Evolutionary conservation across 2,797 vertebrate species (phyloP).

Genomic region (Dromococcyx pavoninus): DNA sequence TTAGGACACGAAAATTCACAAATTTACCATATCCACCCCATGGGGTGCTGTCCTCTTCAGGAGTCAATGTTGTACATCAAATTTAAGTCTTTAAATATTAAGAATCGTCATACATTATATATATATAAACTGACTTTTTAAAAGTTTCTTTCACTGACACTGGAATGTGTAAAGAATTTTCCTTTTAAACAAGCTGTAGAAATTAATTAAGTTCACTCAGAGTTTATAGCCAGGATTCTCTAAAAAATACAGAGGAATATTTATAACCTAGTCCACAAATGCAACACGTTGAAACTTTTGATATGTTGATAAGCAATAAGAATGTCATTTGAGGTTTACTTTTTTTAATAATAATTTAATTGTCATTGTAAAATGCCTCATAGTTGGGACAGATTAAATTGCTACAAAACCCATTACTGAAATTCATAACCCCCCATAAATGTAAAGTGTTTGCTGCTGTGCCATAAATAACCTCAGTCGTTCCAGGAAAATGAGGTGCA

Average conservation of each 20-base stretch:
- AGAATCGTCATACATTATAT: constrained; percentile 54
- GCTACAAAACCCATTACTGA: constrained; percentile 79
- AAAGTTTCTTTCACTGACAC: constrained; percentile 64
- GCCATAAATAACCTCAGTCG: constrained; percentile 77
- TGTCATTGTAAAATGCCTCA: constrained; percentile 82
- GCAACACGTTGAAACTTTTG: constrained; percentile 72
- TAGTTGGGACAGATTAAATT: constrained; percentile 83
- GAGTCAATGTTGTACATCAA: constrained; percentile 55
- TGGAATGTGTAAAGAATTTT: constrained; percentile 66
- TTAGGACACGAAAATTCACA: constrained; percentile 42
- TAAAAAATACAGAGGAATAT: constrained; percentile 63
- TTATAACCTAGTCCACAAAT: constrained; percentile 65
- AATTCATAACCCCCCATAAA: constrained; percentile 82
- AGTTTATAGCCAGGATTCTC: constrained; percentile 70
- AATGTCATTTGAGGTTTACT: constrained; percentile 78
- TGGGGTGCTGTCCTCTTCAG: constrained; percentile 30
- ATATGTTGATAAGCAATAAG: constrained; percentile 79
- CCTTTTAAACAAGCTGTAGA: constrained; percentile 69
- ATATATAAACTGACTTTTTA: constrained; percentile 66
- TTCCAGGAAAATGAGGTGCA: constrained; percentile 77
- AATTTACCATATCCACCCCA: constrained; percentile 26
- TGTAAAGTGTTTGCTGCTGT: constrained; percentile 76
- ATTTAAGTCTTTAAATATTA: constrained; percentile 74
- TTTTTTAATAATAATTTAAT: constrained; percentile 83
- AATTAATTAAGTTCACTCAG: constrained; percentile 78